Evolutionary conservation across 2,888 invertebrate species (phyloP).

Genomic region (Diploptera punctata): DNA sequence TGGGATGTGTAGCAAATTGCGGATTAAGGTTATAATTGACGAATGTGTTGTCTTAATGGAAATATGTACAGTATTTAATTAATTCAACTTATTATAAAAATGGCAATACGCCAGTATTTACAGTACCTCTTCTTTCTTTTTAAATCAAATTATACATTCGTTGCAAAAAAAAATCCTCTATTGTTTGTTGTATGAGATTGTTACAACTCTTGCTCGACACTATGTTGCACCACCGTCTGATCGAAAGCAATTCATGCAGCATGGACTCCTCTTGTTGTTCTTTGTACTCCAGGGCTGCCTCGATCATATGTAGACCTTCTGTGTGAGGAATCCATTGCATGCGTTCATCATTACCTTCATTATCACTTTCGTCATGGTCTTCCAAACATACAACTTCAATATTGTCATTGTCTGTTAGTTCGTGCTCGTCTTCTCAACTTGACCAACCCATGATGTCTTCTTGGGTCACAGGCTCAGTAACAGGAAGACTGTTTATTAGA

Average conservation of each 20-base stretch:
- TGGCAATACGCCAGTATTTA: neutral
- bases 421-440: neutral
- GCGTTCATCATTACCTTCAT: neutral
- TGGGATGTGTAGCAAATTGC: neutral
- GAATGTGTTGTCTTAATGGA: neutral
- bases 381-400: constrained; percentile 9
- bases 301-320: neutral
- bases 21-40: neutral
- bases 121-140: neutral
- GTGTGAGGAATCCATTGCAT: neutral
- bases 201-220: neutral
- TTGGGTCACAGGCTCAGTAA: neutral
- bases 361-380: neutral
- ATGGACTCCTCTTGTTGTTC: constrained; percentile 10
- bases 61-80: neutral
- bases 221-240: constrained; percentile 1
- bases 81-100: neutral
- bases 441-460: constrained; percentile 5
- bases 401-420: neutral
- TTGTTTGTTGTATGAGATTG: neutral
- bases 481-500: neutral
- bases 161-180: neutral
- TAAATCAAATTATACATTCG: neutral
- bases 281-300: constrained; percentile 5
- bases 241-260: neutral